phyloP scores from a whole-genome alignment of 1,140 invertebrate species.

The Drosophila micromelanica region DNA sequence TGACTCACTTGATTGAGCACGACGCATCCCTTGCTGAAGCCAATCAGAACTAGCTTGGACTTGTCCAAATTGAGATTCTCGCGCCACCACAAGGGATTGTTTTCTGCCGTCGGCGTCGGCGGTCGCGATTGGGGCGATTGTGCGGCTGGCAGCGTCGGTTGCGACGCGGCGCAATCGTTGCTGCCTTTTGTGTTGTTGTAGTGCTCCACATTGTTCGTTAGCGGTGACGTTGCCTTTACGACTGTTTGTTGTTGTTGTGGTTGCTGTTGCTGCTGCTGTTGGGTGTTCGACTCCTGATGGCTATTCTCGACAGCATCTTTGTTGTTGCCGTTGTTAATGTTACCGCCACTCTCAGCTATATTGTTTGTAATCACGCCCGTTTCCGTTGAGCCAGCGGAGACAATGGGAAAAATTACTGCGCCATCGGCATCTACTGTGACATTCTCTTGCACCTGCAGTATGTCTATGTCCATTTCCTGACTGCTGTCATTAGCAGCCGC shows the following conservation, averaged over 20 bases:
- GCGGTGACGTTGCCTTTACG: constrained; percentile 21
- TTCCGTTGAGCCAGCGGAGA: constrained; percentile 40
- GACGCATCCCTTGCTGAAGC: constrained; percentile 96
- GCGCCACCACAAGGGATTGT: constrained; percentile 84
- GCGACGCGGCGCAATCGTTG: constrained; percentile 50
- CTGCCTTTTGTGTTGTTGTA: constrained; percentile 62
- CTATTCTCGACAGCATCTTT: constrained; percentile 41
- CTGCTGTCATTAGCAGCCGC: constrained; percentile 61
- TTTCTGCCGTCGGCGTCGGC: constrained; percentile 45
- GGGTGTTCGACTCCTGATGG: constrained; percentile 53
- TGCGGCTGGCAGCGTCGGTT: constrained; percentile 27
- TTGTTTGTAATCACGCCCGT: constrained; percentile 38
- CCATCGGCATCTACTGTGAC: constrained; percentile 81
- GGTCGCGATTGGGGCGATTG: constrained; percentile 40
- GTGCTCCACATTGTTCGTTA: constrained; percentile 65
- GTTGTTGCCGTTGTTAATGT: constrained; percentile 43
- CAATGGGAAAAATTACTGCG: constrained; percentile 69
- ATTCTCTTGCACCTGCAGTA: constrained; percentile 85
- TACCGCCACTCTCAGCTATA: constrained; percentile 17
- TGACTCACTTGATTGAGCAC: constrained; percentile 91
- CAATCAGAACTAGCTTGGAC: constrained; percentile 88
- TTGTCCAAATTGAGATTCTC: constrained; percentile 85
- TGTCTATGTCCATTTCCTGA: constrained; percentile 86
- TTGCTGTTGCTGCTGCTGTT: constrained; percentile 42
- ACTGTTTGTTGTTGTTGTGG: constrained; percentile 22